These are phyloP conservation scores for Siniperca scherzeri DNA, from an alignment of 2,797 vertebrate genomes.

Conservation along the genomic window DNA sequence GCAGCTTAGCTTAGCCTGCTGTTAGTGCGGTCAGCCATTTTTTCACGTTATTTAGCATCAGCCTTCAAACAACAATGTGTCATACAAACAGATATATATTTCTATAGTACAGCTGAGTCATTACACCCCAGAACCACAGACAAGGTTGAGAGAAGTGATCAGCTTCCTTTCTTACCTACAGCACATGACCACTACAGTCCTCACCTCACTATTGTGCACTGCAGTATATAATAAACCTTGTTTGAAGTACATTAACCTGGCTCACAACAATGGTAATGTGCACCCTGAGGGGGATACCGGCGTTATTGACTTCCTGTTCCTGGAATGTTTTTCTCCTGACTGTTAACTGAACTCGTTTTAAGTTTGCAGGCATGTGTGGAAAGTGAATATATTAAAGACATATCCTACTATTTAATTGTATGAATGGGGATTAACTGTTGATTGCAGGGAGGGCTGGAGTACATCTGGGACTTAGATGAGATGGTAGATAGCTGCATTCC, in stretches of 20 bases:
- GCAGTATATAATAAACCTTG: slow-evolving; percentile 85
- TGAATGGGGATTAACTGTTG: slow-evolving; percentile 50
- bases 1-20: too few relatives aligned
- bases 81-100: slow-evolving; percentile 6
- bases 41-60: too few relatives aligned
- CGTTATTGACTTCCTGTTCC: slow-evolving; percentile 85
- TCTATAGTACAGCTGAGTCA: slow-evolving; percentile 28
- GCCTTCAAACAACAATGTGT: not conserved
- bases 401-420: slow-evolving; percentile 49
- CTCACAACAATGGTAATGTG: slow-evolving; percentile 84
- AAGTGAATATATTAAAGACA: slow-evolving; percentile 70
- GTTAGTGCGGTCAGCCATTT: too few relatives aligned
- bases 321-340: slow-evolving; percentile 81
- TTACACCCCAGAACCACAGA: slow-evolving; percentile 25
- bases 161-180: slow-evolving; percentile 56
- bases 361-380: slow-evolving; percentile 75
- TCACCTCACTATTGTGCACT: slow-evolving; percentile 78
- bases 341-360: slow-evolving; percentile 79
- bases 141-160: slow-evolving; percentile 37
- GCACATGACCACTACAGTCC: slow-evolving; percentile 54
- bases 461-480: slow-evolving; percentile 30
- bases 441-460: slow-evolving; percentile 34
- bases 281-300: slow-evolving; percentile 81
- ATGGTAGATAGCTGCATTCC: not conserved
- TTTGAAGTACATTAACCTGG: slow-evolving; percentile 88